phyloP scores from a whole-genome alignment of 2,113 vertebrate species.

The Speoplatyrhinus poulsoni region DNA sequence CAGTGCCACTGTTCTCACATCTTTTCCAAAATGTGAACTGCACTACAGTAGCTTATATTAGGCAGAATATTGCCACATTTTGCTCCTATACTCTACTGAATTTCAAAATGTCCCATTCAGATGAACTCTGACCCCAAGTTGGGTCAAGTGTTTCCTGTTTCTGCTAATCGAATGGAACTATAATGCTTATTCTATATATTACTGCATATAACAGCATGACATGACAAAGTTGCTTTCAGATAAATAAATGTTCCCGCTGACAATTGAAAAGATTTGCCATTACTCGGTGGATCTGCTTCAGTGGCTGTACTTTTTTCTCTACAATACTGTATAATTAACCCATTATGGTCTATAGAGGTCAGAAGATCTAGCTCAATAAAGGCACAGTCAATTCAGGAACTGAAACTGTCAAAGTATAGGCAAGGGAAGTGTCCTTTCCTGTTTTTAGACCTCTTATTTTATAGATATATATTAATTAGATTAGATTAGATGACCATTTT shows the following conservation, averaged over 20 bases:
- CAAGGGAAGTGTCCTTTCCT: slow-evolving; percentile 22
- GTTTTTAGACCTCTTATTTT: slow-evolving; percentile 27
- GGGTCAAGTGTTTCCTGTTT: slow-evolving; percentile 14
- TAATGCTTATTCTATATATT: not conserved
- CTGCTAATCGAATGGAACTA: not conserved
- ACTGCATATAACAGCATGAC: not conserved
- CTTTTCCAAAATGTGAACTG: not conserved
- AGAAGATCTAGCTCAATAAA: not conserved
- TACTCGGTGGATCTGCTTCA: too few species aligned
- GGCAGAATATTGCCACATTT: not conserved
- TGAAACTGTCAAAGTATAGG: not conserved
- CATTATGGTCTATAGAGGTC: not conserved
- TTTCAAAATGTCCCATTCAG: not conserved
- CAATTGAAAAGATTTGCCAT: too few species aligned
- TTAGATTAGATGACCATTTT: too few species aligned
- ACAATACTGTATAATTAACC: not conserved
- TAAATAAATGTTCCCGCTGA: too few species aligned
- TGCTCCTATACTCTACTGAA: not conserved
- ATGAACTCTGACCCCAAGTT: not conserved
- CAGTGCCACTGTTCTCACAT: not conserved
- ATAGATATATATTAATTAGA: too few species aligned
- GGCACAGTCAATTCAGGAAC: not conserved
- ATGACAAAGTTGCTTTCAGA: slow-evolving; percentile 3
- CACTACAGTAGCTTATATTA: not conserved
- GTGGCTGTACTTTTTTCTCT: not conserved